Conservation (phyloP, 2,113 vertebrate species). For the Lamprologus sp. region DNA sequence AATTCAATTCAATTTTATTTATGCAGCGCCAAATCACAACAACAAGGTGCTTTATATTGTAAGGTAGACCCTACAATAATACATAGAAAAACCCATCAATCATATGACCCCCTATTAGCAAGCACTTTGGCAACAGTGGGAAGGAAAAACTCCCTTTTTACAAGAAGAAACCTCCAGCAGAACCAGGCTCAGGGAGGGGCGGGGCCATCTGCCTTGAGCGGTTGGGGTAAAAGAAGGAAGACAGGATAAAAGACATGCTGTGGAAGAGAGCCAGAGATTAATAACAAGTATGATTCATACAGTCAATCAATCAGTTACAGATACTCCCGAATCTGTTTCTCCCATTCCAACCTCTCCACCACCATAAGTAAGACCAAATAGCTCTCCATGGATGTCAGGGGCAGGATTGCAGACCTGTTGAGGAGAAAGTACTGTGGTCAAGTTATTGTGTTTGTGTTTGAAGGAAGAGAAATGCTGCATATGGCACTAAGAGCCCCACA, state of each 20-base stretch:
- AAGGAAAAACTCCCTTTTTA: neutral
- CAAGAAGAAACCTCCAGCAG: neutral
- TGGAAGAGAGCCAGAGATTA: neutral
- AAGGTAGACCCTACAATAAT: neutral
- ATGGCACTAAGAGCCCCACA: neutral
- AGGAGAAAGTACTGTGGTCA: neutral
- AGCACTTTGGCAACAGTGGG: neutral
- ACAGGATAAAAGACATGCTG: neutral
- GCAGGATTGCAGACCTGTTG: neutral
- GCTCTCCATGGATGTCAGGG: neutral
- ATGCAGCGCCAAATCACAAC: neutral
- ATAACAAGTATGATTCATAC: neutral
- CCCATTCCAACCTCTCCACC: neutral
- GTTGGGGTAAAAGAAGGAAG: accelerated
- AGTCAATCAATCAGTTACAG: neutral
- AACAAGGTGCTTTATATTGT: neutral
- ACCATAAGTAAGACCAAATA: neutral
- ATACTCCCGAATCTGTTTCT: neutral
- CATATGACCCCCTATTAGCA: neutral
- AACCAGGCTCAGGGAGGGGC: neutral
- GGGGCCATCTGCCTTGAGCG: neutral
- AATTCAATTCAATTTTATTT: neutral
- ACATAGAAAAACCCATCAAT: neutral
- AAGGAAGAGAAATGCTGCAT: neutral
- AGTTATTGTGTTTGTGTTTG: neutral